Percentiles rank a stretch among this genome's conserved stretches.
Evolutionary conservation across 2,888 invertebrate species (phyloP).

Genomic region (Adelognathus sp.): DNA sequence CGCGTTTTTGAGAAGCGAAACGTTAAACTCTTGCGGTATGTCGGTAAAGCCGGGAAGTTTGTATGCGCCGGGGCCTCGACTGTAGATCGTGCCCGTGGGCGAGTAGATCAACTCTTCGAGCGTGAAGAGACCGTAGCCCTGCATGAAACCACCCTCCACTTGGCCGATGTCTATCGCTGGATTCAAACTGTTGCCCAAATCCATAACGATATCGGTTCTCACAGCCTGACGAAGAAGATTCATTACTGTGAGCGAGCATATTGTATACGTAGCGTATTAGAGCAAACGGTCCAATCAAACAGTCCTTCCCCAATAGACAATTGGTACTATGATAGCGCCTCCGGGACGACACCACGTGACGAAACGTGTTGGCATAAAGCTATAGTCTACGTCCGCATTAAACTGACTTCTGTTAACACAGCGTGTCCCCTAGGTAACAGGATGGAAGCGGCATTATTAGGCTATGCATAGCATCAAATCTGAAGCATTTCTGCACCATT

Average conservation of each 20-base stretch:
- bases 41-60: slow-evolving; percentile 97
- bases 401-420: too few relatives aligned
- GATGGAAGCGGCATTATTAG: too few relatives aligned
- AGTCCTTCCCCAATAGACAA: too few relatives aligned
- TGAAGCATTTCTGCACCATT: too few relatives aligned
- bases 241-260: not conserved
- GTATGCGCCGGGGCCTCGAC: slow-evolving; percentile 95
- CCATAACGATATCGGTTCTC: slow-evolving; percentile 97
- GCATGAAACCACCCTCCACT: slow-evolving; percentile 96
- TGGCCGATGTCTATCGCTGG: slow-evolving; percentile 99
- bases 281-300: too few relatives aligned
- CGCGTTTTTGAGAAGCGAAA: slow-evolving; percentile 94
- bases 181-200: slow-evolving; percentile 96
- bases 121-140: slow-evolving; percentile 96
- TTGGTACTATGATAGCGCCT: too few relatives aligned
- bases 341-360: too few relatives aligned
- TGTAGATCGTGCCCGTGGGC: slow-evolving; percentile 90
- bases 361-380: too few relatives aligned
- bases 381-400: too few relatives aligned
- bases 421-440: too few relatives aligned
- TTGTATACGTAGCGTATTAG: too few relatives aligned
- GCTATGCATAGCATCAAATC: too few relatives aligned
- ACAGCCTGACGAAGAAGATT: slow-evolving; percentile 83
- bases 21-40: slow-evolving; percentile 95
- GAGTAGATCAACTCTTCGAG: slow-evolving; percentile 95